phyloP scores from a whole-genome alignment of 1,140 invertebrate genomes.

The Monomorium pharaonis region DNA sequence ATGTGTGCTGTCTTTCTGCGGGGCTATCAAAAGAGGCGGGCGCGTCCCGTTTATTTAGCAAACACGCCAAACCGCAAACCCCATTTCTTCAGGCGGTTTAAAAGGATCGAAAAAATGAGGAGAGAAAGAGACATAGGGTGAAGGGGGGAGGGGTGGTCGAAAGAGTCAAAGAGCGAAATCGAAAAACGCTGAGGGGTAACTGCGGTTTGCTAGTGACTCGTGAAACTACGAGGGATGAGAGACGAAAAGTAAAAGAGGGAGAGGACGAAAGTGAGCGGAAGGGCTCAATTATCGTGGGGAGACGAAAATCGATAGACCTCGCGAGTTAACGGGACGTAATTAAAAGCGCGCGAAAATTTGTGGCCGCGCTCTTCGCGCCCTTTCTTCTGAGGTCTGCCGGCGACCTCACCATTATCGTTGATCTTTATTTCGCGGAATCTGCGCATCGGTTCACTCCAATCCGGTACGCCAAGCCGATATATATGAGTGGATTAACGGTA shows the following conservation, averaged over 20 bases:
- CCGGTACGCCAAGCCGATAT: conserved; percentile 7
- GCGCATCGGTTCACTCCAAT: conserved; percentile 3
- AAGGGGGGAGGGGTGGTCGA: not conserved
- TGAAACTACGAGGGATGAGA: not conserved
- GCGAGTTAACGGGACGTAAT: conserved; percentile 63
- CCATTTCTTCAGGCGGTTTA: conserved; percentile 69
- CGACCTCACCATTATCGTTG: conserved; percentile 46
- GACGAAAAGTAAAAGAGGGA: not conserved
- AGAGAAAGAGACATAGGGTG: not conserved
- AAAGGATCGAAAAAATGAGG: conserved; percentile 60
- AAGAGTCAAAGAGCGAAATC: not conserved
- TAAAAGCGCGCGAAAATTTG: conserved; percentile 73
- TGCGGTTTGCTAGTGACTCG: not conserved
- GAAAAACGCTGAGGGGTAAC: not conserved
- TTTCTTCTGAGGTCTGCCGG: conserved; percentile 46
- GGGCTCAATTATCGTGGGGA: conserved; percentile 57
- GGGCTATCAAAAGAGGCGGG: conserved; percentile 71
- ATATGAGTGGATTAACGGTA: conserved; percentile 59
- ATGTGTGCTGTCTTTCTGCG: conserved; percentile 66
- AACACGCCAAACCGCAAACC: conserved; percentile 73
- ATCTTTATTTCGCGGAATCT: conserved; percentile 53
- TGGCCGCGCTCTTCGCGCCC: conserved; percentile 46
- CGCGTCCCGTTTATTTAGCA: conserved; percentile 72
- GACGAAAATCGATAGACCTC: conserved; percentile 70
- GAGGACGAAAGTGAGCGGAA: not conserved